Base-by-base conservation (phyloP, 2,888 invertebrate species). In the Drosophila nigritarsus region DNA sequence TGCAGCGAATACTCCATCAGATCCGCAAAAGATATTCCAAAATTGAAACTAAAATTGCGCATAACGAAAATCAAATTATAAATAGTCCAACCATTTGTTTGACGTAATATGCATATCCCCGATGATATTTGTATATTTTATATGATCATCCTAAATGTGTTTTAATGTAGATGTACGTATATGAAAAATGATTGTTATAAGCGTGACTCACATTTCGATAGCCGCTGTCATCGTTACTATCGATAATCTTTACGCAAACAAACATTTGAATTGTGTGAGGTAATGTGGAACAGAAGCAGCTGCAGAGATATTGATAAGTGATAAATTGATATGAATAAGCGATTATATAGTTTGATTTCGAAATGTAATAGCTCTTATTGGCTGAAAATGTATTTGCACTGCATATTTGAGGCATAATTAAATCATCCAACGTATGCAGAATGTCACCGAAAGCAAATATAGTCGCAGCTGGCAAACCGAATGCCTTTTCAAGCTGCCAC, bases 331-430 rank as follows among this genome's bases (percentile, higher is more conserved):
- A 49, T 49, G 61, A 64, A 68, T 65, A 65, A 59, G 54, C 48
- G 55, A 59, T 68, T 62, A 48, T 59, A 13, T 42, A 42, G 50
- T 42, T 74, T 38, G 45, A 78, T 63, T 60, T 42, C 9, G 15
- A 56, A 65, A 40, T 53, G 36, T 58, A 45, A 58, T 54, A 20
- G 69, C 36, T 56, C 3, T 15, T 34, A 68, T 40, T 49, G 55
- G 48, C 58, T 42, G 2, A 42, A 56, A 66, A 65, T 63, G 30
- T 50, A 67, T 65, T 72, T 63, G 69, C 54, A 60, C 61, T 50
- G 65, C 73, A 75, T 63, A 66, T 62, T 58, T 67, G 61, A 61
- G 62, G 64, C 61, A 60, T 69, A 83, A 78, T 87, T 72, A 75
- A 83, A 87, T 84, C 65, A 68, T 62, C 32, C 65, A 70, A 68